Base-by-base conservation (phyloP, 2,888 invertebrate genomes). In the Clistopyga incitator region DNA sequence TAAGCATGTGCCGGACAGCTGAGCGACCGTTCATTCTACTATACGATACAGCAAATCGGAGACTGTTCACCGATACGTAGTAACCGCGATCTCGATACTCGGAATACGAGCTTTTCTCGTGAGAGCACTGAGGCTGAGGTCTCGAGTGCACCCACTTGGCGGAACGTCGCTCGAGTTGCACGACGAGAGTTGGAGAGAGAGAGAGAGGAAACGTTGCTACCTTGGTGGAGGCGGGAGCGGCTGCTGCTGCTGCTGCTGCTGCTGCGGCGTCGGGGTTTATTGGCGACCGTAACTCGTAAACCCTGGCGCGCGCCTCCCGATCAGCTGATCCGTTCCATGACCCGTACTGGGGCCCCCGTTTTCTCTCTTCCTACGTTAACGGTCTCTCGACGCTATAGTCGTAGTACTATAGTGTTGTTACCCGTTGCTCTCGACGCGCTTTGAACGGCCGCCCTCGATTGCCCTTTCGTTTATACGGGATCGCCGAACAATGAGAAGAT, bases 281-380 rank as follows among this genome's bases (percentile, higher is more conserved):
- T 93, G 93, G 91, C 92, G 92, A 92, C 92, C 92, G 93, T 92
- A 93, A 93, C 92, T 93, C 93, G 93, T 93, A 93, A 93, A 93
- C 90, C 90, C 91, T 91, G 90, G 91, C 87, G 75, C 92, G 92
- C 92, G 92, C 91, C 92, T 92, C 90, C 76, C 91, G 93, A 93
- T 93, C 93, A 93, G 93, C 93, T 93, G 93, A 93, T 92, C 91
- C 91, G 91, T 93, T 92, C 92, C 91, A 93, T 92, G 92, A 92
- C 92, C 92, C 91, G 90, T 88, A 86, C 88, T 64, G 47, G 34
- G 52, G 77, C 59, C 76, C 79, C 77, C 79, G 84, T 86, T 87
- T 83, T 78, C 81, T 78, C 81, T 84, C 84, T 86, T 87, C 84
- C 83, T 81, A 78, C 80, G 79, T 83, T 86, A 87, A 85, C 86